Evolutionary conservation across 2,888 invertebrate genomes (phyloP).

Genomic region (Aethes cnicana): DNA sequence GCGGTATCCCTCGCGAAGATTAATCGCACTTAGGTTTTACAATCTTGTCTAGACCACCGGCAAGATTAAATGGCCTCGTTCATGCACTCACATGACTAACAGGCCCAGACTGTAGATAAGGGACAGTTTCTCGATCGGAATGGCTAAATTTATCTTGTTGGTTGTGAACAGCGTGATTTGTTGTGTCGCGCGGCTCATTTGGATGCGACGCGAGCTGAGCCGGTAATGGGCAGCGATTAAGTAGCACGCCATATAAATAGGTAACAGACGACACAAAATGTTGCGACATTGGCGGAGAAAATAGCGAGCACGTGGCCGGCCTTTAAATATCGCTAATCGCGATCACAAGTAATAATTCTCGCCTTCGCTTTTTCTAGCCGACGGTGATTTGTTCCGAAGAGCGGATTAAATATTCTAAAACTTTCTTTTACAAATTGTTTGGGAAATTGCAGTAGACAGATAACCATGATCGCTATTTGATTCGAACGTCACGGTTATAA

Average conservation of each 20-base stretch:
- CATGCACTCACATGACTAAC: slow-evolving; percentile 18
- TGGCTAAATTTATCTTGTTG: slow-evolving; percentile 31
- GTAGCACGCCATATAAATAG: slow-evolving; percentile 52
- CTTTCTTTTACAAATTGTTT: no score
- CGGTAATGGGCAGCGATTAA: slow-evolving; percentile 55
- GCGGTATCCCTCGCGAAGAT: slow-evolving; percentile 34
- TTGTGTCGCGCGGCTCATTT: slow-evolving; percentile 48
- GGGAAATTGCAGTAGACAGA: no score
- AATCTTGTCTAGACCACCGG: slow-evolving; percentile 37
- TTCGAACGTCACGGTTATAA: no score
- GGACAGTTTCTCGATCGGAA: slow-evolving; percentile 21
- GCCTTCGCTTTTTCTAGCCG: background rate
- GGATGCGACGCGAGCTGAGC: slow-evolving; percentile 50
- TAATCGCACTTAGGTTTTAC: slow-evolving; percentile 39
- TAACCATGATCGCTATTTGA: no score
- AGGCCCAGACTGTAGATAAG: slow-evolving; percentile 9
- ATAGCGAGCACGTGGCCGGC: slow-evolving; percentile 46
- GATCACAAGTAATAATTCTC: slow-evolving; percentile 7
- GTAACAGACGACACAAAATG: slow-evolving; percentile 47
- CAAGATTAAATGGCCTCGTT: slow-evolving; percentile 24
- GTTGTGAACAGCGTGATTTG: slow-evolving; percentile 38
- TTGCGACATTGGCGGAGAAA: slow-evolving; percentile 49
- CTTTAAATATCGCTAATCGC: slow-evolving; percentile 14
- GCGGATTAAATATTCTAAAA: no score
- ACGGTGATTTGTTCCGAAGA: no score